phyloP scores from a whole-genome alignment of 2,113 vertebrate species.

The Sturnira hondurensis region DNA sequence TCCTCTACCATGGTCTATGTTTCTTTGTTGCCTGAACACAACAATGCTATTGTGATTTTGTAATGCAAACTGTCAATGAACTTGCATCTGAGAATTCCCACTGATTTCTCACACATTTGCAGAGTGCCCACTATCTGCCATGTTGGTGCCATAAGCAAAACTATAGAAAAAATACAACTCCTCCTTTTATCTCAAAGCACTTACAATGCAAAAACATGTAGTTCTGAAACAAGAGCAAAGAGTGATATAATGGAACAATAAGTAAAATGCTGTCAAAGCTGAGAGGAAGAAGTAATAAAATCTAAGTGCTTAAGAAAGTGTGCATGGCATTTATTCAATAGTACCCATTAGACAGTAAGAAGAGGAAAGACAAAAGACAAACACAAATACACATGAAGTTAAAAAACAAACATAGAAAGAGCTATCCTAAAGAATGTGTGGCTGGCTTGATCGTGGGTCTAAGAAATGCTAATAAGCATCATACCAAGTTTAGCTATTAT shows the following conservation, averaged over 20 bases:
- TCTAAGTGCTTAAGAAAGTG: background rate
- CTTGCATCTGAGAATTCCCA: background rate
- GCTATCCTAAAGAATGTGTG: background rate
- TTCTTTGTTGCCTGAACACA: background rate
- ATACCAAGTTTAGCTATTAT: background rate
- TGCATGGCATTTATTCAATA: background rate
- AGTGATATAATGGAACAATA: background rate
- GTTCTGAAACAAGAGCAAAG: background rate
- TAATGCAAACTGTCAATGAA: background rate
- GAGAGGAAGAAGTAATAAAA: background rate
- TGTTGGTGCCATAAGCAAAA: background rate
- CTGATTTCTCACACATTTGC: background rate
- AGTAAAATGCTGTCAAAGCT: background rate
- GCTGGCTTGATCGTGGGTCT: background rate
- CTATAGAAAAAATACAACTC: background rate
- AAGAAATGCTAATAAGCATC: background rate
- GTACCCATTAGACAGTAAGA: background rate
- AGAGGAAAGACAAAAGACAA: background rate
- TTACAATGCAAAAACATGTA: background rate
- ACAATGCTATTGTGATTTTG: background rate
- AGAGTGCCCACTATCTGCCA: background rate
- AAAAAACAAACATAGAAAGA: background rate
- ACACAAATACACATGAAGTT: background rate
- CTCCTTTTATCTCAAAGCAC: background rate
- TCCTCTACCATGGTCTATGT: background rate